Percentiles rank a stretch among this genome's conserved stretches.
phyloP scores from a whole-genome alignment of 2,797 vertebrate genomes.

The Serranus cabrilla region DNA sequence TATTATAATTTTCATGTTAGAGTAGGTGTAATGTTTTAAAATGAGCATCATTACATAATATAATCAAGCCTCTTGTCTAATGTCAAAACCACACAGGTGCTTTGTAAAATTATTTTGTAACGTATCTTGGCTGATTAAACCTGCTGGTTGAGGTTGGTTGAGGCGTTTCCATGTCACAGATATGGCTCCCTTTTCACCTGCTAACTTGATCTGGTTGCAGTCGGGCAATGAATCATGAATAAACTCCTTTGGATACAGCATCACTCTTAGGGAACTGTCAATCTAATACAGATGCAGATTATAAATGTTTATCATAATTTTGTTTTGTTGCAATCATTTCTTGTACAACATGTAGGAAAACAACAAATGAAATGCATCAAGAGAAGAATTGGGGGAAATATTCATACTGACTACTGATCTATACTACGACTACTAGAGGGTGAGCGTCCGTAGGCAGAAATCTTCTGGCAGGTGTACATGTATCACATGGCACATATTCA shows the following conservation, averaged over 20 bases:
- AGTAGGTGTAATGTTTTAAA: not conserved
- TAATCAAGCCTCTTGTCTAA: not conserved
- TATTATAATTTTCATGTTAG: not conserved
- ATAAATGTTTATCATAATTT: too few species aligned
- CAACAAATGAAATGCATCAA: not conserved
- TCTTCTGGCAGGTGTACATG: not conserved
- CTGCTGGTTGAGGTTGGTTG: too few species aligned
- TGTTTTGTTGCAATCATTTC: not conserved
- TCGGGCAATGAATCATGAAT: too few species aligned
- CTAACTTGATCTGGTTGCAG: too few species aligned
- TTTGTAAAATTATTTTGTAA: too few species aligned
- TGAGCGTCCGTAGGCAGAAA: not conserved
- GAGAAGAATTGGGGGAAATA: not conserved
- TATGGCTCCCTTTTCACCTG: too few species aligned
- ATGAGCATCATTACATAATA: not conserved
- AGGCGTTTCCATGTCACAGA: too few species aligned
- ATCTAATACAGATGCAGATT: too few species aligned
- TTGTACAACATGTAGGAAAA: not conserved
- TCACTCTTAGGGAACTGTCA: too few species aligned
- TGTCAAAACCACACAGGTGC: not conserved
- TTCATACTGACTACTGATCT: not conserved
- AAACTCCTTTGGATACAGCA: too few species aligned
- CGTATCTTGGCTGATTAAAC: too few species aligned
- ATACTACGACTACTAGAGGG: not conserved
- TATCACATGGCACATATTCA: not conserved